Conservation (phyloP, 2,113 vertebrate species). For the Calyptommatus sinebrachiatus region DNA sequence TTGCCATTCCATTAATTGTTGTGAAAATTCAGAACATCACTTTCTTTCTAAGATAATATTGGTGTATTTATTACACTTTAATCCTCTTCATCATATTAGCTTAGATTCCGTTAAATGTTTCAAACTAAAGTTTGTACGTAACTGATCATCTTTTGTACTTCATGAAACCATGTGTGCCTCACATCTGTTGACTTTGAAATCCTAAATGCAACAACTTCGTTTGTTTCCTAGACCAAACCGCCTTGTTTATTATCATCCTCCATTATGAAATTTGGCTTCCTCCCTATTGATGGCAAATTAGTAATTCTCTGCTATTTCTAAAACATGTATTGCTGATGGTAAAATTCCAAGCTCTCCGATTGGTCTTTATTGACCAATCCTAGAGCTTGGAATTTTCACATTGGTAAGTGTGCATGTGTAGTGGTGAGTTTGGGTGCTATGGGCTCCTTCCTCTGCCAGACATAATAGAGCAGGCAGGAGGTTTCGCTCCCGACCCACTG, state of each 20-base stretch:
- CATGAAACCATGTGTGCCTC: not conserved
- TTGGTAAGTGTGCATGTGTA: too few relatives aligned
- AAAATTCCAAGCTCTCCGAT: too few relatives aligned
- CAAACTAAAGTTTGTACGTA: not conserved
- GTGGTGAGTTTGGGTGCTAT: too few relatives aligned
- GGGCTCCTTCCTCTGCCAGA: too few relatives aligned
- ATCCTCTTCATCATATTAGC: not conserved
- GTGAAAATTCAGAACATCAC: not conserved
- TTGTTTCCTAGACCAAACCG: not conserved
- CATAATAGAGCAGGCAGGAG: too few relatives aligned
- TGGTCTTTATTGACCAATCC: too few relatives aligned
- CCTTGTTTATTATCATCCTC: not conserved
- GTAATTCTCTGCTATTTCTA: too few relatives aligned
- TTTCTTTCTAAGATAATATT: not conserved
- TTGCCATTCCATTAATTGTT: not conserved
- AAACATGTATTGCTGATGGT: too few relatives aligned
- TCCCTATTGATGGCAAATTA: not conserved
- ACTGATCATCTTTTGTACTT: not conserved
- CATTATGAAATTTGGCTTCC: not conserved
- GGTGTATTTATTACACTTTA: not conserved
- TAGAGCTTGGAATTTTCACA: too few relatives aligned
- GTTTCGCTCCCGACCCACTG: too few relatives aligned
- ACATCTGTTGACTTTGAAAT: not conserved
- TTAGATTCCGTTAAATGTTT: not conserved
- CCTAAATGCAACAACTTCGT: not conserved